phyloP scores from a whole-genome alignment of 2,797 vertebrate species.

The Tangara arthus region DNA sequence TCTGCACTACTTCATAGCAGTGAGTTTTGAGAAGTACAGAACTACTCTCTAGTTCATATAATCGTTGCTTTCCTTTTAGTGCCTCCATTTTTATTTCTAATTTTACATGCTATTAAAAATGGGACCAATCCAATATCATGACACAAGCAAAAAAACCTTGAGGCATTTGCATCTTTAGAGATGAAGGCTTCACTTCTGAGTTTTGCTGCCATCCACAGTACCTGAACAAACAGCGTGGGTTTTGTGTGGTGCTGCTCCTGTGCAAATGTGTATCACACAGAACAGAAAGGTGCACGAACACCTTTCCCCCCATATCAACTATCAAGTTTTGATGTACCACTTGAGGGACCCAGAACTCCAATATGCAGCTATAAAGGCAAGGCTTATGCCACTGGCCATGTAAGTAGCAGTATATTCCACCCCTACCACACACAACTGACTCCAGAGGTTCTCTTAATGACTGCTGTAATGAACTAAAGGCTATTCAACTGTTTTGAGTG shows the following conservation, averaged over 20 bases:
- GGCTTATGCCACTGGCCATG: neutral
- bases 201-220: neutral
- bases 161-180: neutral
- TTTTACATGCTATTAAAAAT: neutral
- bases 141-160: neutral
- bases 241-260: neutral
- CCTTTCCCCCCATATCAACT: neutral
- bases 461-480: neutral
- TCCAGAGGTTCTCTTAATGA: neutral
- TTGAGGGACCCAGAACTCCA: neutral
- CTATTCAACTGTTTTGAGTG: neutral
- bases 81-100: neutral
- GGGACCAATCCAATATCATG: neutral
- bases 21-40: neutral
- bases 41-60: neutral
- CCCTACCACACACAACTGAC: neutral
- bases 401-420: neutral
- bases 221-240: neutral
- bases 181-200: neutral
- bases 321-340: neutral
- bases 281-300: neutral
- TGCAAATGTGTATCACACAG: accelerated
- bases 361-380: neutral
- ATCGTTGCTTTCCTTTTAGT: neutral
- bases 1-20: neutral